Conservation (phyloP, 2,113 vertebrate genomes). For the Atherinomorus stipes region DNA sequence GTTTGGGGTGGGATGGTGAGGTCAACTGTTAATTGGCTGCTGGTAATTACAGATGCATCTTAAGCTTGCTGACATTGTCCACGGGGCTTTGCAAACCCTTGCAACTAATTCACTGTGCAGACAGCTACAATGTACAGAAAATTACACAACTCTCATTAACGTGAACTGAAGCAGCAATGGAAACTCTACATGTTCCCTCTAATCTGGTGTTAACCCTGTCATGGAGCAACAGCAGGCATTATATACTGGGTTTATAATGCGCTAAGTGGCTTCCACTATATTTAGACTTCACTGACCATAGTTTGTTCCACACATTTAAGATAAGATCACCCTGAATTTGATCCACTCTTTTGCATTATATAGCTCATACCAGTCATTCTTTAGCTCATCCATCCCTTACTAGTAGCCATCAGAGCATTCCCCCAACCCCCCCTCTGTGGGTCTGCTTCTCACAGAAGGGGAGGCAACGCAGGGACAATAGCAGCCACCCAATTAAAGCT, state of each 20-base stretch:
- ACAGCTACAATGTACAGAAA: conserved; percentile 51
- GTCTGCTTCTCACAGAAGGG: conserved; percentile 40
- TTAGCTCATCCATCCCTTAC: conserved; percentile 58
- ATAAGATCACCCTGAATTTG: conserved; percentile 10
- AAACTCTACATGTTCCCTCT: conserved; percentile 18
- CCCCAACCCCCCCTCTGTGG: conserved; percentile 41
- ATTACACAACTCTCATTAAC: conserved; percentile 38
- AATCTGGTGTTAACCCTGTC: conserved; percentile 21
- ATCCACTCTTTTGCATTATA: conserved; percentile 27
- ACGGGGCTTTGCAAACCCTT: conserved; percentile 60
- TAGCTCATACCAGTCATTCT: conserved; percentile 41
- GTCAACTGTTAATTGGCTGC: conserved; percentile 78
- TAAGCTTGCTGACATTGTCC: conserved; percentile 70
- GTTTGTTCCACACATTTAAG: conserved; percentile 9
- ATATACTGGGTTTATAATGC: background rate
- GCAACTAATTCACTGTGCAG: conserved; percentile 55
- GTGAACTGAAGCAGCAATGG: conserved; percentile 34
- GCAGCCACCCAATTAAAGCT: conserved; percentile 83
- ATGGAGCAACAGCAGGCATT: background rate
- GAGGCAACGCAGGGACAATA: conserved; percentile 69
- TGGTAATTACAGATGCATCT: conserved; percentile 80
- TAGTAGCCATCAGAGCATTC: conserved; percentile 44
- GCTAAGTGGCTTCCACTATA: background rate
- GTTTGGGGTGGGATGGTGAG: conserved; percentile 71
- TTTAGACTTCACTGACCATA: background rate